Percentiles rank a stretch among this genome's conserved stretches.
These are phyloP conservation scores for Ormyrus rosae DNA, from an alignment of 2,888 invertebrate species.

Conservation along the genomic window DNA sequence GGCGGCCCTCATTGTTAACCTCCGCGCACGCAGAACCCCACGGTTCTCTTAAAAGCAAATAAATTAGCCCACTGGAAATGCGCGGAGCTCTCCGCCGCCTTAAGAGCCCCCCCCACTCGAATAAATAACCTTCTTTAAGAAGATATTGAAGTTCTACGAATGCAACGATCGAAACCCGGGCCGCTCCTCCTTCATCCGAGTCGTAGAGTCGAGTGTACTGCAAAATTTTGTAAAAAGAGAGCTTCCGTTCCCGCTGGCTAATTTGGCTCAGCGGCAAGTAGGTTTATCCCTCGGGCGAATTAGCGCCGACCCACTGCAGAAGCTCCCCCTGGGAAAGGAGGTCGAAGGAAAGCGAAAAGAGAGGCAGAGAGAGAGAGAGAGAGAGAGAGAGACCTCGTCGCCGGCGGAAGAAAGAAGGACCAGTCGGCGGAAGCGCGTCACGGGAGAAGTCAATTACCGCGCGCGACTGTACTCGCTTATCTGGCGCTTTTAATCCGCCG, in stretches of 20 bases:
- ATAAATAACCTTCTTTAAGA: too few relatives aligned
- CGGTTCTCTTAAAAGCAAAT: too few relatives aligned
- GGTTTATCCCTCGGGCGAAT: conserved; percentile 30
- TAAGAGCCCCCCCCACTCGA: too few relatives aligned
- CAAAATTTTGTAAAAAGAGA: too few relatives aligned
- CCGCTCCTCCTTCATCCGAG: too few relatives aligned
- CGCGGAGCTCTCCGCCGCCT: too few relatives aligned
- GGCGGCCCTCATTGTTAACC: too few relatives aligned
- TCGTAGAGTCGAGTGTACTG: too few relatives aligned
- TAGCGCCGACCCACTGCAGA: conserved; percentile 43
- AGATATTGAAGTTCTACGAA: too few relatives aligned
- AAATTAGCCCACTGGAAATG: too few relatives aligned
- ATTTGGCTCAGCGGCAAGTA: conserved; percentile 10
- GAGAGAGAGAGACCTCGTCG: conserved; percentile 45
- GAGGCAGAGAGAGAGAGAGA: conserved; percentile 41
- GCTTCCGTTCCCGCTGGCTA: not conserved
- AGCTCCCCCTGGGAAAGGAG: conserved; percentile 43
- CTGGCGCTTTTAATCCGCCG: conserved; percentile 6
- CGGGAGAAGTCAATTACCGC: conserved; percentile 40
- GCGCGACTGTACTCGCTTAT: conserved; percentile 6
- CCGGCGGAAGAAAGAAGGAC: conserved; percentile 23
- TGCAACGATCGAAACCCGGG: too few relatives aligned
- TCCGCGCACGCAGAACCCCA: too few relatives aligned
- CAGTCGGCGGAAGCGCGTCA: conserved; percentile 5
- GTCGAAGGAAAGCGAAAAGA: conserved; percentile 58